Evolutionary conservation across 2,888 invertebrate genomes (phyloP), one percentile per base, ranked within the genome.

Genomic region (Folsomia candida): DNA sequence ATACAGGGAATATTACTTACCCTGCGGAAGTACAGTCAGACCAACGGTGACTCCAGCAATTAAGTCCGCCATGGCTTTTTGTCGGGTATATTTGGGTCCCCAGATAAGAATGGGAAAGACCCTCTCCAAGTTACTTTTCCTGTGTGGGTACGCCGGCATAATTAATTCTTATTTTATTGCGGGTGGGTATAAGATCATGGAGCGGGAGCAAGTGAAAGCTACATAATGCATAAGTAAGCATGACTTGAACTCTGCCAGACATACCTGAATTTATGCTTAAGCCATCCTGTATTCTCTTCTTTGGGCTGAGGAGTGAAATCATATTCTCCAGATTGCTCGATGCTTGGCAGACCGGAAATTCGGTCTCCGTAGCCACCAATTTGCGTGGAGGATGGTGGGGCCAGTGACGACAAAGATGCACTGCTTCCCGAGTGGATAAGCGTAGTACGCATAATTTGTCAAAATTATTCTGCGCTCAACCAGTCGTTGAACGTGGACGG

Each of bases 1-100:
- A 47, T 47, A 47, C n/a, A n/a, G n/a, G n/a, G n/a, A n/a, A n/a
- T n/a, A n/a, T 47, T 47, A 18, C 11, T 18, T 22, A 14, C 92
- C 93, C 63, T 76, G 76, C 2, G 76, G 76, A 1, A 76, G 63
- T 9, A 76, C 73, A 3, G 76, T 75, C 2, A 77, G 51, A 2
- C 75, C 77, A 3, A 77, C 77, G 1, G 77, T 77, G 0, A 74
- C 20, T 2, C 74, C 77, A 2, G 74, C 76, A 28, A 77, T 74
- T 1, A 76, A 58, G 62, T 77, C 77, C 11, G 75, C 71, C 9
- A 76, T 51, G 0, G 61, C 66, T 61, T 76, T 76, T 18, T 70
- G 37, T 2, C 51, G 24, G 6, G 72, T 74, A 69, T 78, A 78
- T 37, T 72, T 37, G 3, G 71, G 75, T 18, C 64, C 68, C 78